Percentiles rank a stretch among this genome's conserved stretches.
Conservation (phyloP, 2,888 invertebrate species). For the Orthosia gracilis region DNA sequence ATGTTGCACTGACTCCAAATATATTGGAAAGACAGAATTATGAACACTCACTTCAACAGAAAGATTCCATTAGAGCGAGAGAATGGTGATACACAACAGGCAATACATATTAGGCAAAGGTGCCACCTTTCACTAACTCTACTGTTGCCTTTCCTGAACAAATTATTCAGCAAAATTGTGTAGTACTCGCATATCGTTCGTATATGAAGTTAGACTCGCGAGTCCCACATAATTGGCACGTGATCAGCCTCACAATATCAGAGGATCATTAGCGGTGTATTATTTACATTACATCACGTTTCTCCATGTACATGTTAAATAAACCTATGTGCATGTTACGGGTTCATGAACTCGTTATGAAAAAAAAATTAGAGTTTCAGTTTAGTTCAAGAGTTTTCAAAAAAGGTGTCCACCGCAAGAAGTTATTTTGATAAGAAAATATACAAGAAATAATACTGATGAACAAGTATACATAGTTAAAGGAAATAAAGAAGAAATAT, state of each 20-base stretch:
- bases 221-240: constrained; percentile 48
- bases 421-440: background rate
- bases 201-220: constrained; percentile 34
- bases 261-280: constrained; percentile 50
- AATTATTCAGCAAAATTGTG: constrained; percentile 19
- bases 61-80: background rate
- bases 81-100: background rate
- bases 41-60: too few species aligned
- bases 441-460: background rate
- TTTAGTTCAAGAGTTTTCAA: background rate
- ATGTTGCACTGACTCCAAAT: background rate
- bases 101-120: background rate
- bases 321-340: background rate
- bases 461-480: background rate
- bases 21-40: background rate
- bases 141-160: background rate
- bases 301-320: constrained; percentile 14
- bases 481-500: constrained; percentile 16
- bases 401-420: background rate
- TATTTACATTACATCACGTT: constrained; percentile 37
- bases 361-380: background rate
- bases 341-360: constrained; percentile 19
- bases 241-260: constrained; percentile 41
- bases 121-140: background rate
- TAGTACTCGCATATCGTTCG: background rate